Percentiles rank a stretch among this genome's conserved stretches.
Evolutionary conservation across 2,888 invertebrate species (phyloP).

Genomic region (Synanthedon formicaeformis): DNA sequence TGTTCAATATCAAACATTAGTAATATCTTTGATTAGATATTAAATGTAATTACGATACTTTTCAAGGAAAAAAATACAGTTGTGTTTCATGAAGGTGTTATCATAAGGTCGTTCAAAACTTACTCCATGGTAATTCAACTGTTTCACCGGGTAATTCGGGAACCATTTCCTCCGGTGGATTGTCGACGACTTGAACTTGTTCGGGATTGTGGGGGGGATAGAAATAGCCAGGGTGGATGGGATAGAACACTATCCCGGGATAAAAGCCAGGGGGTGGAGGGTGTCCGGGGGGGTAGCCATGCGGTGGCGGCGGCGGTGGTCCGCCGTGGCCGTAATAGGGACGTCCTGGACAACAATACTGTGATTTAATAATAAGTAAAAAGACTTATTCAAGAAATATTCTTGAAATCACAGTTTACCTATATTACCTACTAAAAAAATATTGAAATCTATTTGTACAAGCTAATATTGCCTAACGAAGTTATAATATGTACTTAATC

Average conservation of each 20-base stretch:
- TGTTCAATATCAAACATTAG: no score
- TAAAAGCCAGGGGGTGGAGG: conserved; percentile 26
- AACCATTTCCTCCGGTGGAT: conserved; percentile 28
- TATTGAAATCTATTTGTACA: no score
- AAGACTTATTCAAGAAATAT: not conserved
- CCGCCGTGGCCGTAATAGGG: conserved; percentile 54
- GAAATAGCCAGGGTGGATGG: conserved; percentile 56
- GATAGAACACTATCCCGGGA: conserved; percentile 40
- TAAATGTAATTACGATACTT: no score
- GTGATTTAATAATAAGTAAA: no score
- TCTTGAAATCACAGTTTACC: conserved; percentile 2
- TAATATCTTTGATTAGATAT: no score
- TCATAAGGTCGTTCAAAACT: conserved; percentile 22
- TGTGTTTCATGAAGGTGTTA: not conserved
- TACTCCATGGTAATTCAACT: conserved; percentile 64
- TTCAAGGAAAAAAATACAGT: no score
- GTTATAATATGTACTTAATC: no score
- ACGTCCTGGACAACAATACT: conserved; percentile 33
- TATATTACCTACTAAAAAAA: conserved; percentile 2
- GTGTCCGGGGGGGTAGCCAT: conserved; percentile 19
- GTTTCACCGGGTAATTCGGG: conserved; percentile 60
- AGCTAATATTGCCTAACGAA: no score
- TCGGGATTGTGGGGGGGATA: conserved; percentile 27
- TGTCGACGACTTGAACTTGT: conserved; percentile 34
- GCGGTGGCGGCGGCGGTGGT: conserved; percentile 28